phyloP scores from a whole-genome alignment of 1,140 invertebrate species.

The Procambarus virginalis region DNA sequence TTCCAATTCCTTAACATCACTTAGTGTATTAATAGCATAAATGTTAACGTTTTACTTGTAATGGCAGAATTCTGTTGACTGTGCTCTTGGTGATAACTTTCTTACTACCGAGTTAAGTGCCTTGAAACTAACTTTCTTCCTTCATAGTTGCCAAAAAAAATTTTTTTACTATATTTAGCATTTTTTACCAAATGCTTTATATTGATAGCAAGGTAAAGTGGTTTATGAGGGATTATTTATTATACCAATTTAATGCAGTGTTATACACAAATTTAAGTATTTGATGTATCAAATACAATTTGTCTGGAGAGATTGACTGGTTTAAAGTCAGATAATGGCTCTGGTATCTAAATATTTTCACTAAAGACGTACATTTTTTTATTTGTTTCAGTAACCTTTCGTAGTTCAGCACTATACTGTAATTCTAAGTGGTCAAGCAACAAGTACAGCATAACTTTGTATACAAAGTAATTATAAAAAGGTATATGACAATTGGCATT shows the following conservation, averaged over 20 bases:
- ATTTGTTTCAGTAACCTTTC: no score
- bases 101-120: not conserved
- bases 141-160: not conserved
- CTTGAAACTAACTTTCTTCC: constrained; percentile 4
- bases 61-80: not conserved
- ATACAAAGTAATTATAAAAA: no score
- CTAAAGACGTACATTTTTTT: no score
- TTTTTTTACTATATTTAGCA: no score
- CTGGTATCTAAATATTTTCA: no score
- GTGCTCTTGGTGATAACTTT: not conserved
- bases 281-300: not conserved
- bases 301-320: not conserved
- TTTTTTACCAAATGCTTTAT: not conserved
- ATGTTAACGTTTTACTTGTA: not conserved
- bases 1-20: no score
- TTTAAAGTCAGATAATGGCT: no score
- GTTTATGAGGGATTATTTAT: not conserved
- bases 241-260: not conserved
- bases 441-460: no score
- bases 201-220: not conserved
- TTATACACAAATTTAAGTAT: not conserved
- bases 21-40: no score
- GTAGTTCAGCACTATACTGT: no score
- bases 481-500: no score
- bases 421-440: no score